Base-by-base conservation (phyloP, 1,140 invertebrate species). In the Orchesella cincta region DNA sequence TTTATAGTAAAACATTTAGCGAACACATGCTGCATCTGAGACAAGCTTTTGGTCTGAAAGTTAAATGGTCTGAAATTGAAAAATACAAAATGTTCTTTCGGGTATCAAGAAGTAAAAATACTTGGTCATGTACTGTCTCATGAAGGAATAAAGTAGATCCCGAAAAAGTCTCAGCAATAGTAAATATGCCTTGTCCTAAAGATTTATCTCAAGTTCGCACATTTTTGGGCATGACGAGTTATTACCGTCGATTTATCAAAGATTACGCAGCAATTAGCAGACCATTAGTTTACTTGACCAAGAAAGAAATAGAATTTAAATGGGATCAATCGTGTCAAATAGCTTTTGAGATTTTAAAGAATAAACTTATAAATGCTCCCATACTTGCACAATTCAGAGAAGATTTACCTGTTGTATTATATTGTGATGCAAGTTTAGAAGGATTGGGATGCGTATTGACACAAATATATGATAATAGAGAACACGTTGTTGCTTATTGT, bases 81-180 rank as follows among this genome's bases (percentile, higher is more conserved):
- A 81, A 85, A 84, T 0, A 83, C 84, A 23, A 88, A 88, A 83
- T 88, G 86, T 75, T 82, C 86, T 76, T 88, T 88, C 80, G 75
- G 87, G 33, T 79, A 81, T 77, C 83, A 84, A 72, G 84, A 87
- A 84, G 83, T 87, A 1, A 67, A 77, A 5, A 86, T 86, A 81
- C 81, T 88, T 34, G 87, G 86, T 12, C 86, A 87, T 75, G 76
- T 84, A 1, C 81, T 29, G 14, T 5, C 8, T 31, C 8, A 67
- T 5, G 28, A 85, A 3, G 87, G 87, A 18, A 82, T 88, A 2
- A 78, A 74, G 85, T 86, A 5, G 83, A 87, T 79, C 85, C 84
- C 20, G 71, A 81, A 1, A 88, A 88, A 84, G 82, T 86, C 1
- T 74, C 75, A 14, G 81, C 82, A 1, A 82, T 85, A 35, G 36